Base-by-base conservation (phyloP, 37 sponge, comb jelly and placozoan genomes). In the Tethya wilhelma region DNA sequence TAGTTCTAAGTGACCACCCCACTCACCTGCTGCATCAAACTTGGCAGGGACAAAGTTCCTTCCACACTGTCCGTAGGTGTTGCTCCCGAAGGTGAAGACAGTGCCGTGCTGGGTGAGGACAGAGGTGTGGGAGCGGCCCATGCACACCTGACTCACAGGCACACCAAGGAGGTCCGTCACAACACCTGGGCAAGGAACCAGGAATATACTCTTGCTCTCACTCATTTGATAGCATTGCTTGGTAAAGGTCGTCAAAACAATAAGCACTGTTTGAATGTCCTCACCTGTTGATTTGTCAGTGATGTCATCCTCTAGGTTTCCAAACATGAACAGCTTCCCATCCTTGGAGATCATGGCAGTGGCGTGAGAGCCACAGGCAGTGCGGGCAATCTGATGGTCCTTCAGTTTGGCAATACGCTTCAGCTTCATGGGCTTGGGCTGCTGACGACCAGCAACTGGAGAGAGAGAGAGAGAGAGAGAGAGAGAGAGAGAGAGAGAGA, bases 11-110 rank as follows among this genome's bases (percentile, higher is more conserved):
- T n/a, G n/a, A n/a, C n/a, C n/a, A n/a, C n/a, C n/a, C n/a, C 5
- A 57, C 22, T 31, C 65, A 64, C 79, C 49, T 45, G 38, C 82
- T 44, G 44, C 62, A 17, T 73, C 79, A 42, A 91, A 83, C 20
- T 63, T 59, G 26, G 74, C 60, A 37, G 87, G 87, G 1, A 79
- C 74, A 70, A 85, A 91, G 90, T 96, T 84, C 0, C 96, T 55
- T 2, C 99, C 99, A 85, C 99, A 98, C 74, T 98, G 96, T 0
- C 96, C 99, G 46, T 89, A 84, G n/a, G 40, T 77, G 92, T 98
- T 98, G 64, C 56, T 81, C 1, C 99, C 99, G 46, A 95, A 93
- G 40, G 96, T 93, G 72, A 76, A 91, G 41, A 98, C 66, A 11
- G 67, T 74, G 17, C 96, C 96, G 14, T 59, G 64, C 33, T 91